Percentiles rank a stretch among this genome's conserved stretches.
Evolutionary conservation across 1,140 invertebrate genomes (phyloP).

Genomic region (Lasioglossum albipes): DNA sequence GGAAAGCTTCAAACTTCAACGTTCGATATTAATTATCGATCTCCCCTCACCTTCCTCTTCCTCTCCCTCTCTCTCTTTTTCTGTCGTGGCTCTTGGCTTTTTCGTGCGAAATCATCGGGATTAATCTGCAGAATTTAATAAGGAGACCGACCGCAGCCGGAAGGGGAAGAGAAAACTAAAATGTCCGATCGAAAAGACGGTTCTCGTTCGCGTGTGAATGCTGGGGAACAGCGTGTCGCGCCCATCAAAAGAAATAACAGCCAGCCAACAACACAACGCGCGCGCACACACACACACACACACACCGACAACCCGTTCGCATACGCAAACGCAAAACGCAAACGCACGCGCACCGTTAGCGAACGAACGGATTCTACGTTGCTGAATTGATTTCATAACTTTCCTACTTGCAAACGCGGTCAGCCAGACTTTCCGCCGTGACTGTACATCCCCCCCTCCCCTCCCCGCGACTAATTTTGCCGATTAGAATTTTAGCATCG

Average conservation of each 20-base stretch:
- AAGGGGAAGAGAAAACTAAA: conserved; percentile 1
- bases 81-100: too few species aligned
- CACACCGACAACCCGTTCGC: background rate
- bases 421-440: conserved; percentile 64
- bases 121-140: conserved; percentile 28
- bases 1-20: conserved; percentile 29
- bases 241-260: conserved; percentile 20
- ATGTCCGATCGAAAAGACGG: background rate
- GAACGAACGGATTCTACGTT: conserved; percentile 36
- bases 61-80: background rate
- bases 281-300: background rate
- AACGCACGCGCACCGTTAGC: background rate
- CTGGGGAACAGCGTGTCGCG: background rate
- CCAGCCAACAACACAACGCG: background rate
- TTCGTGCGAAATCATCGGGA: background rate
- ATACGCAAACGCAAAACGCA: too few species aligned
- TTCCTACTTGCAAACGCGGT: conserved; percentile 72
- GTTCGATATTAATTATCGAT: conserved; percentile 30
- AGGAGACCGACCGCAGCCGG: conserved; percentile 6
- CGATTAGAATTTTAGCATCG: conserved; percentile 75
- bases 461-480: conserved; percentile 72
- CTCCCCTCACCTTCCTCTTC: background rate
- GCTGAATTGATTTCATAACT: conserved; percentile 76
- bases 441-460: conserved; percentile 63
- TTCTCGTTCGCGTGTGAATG: conserved; percentile 9